phyloP scores from a whole-genome alignment of 2,888 invertebrate genomes.

The Leptopilina myrica region DNA sequence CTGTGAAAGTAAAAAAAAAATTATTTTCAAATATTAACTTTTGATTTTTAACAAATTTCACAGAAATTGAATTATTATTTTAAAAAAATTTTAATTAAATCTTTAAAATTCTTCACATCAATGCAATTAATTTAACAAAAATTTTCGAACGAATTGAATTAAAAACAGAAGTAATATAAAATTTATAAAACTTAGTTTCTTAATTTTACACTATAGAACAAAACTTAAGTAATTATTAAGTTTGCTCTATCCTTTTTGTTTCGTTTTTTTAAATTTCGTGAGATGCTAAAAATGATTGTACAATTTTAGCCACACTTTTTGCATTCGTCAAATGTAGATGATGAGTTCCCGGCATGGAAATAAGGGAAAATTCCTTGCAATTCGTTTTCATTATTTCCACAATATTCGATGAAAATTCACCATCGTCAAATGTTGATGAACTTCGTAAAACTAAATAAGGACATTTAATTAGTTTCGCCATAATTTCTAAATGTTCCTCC shows the following conservation, averaged over 20 bases:
- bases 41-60: too few relatives aligned
- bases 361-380: conserved; percentile 80
- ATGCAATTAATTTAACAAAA: too few relatives aligned
- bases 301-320: conserved; percentile 78
- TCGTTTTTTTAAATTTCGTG: background rate
- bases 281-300: conserved; percentile 80
- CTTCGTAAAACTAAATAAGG: conserved; percentile 76
- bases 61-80: too few relatives aligned
- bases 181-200: too few relatives aligned
- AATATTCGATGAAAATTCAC: conserved; percentile 72
- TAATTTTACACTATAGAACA: too few relatives aligned
- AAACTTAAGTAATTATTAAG: too few relatives aligned
- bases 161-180: too few relatives aligned
- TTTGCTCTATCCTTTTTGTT: too few relatives aligned
- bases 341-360: conserved; percentile 83
- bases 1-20: background rate
- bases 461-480: conserved; percentile 79
- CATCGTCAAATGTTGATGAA: too few relatives aligned
- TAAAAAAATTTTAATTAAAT: too few relatives aligned
- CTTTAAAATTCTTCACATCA: too few relatives aligned
- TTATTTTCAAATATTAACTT: background rate
- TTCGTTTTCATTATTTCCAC: conserved; percentile 80
- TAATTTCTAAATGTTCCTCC: conserved; percentile 79
- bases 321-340: conserved; percentile 86
- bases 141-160: too few relatives aligned